Percentiles rank a stretch among this genome's conserved stretches.
Evolutionary conservation across 2,113 vertebrate species (phyloP).

Genomic region (Microcebus tavaratra): DNA sequence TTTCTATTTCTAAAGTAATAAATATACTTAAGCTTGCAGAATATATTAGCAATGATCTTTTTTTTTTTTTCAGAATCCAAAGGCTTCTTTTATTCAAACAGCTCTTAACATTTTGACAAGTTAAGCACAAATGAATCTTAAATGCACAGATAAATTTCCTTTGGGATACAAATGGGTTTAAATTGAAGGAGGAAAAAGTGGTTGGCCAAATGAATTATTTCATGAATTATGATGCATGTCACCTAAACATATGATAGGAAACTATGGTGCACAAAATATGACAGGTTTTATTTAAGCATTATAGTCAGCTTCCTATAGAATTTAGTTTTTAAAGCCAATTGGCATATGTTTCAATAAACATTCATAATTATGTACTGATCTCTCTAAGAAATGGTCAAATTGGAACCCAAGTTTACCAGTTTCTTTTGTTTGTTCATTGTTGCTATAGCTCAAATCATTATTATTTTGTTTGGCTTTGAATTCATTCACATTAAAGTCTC

Average conservation of each 20-base stretch:
- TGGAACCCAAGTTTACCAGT: background rate
- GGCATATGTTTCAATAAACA: background rate
- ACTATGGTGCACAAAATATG: background rate
- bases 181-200: slow-evolving; percentile 34
- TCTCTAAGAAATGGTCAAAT: background rate
- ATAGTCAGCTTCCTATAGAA: background rate
- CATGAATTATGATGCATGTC: background rate
- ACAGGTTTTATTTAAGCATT: background rate
- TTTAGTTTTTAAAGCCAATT: background rate
- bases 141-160: slow-evolving; percentile 71
- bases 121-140: slow-evolving; percentile 73
- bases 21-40: too few relatives aligned
- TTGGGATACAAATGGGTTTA: slow-evolving; percentile 59
- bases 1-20: too few relatives aligned
- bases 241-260: background rate
- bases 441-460: background rate
- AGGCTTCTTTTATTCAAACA: slow-evolving; percentile 61
- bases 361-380: background rate
- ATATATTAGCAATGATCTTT: too few relatives aligned
- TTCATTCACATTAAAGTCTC: background rate
- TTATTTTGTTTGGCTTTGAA: background rate
- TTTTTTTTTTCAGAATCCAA: background rate
- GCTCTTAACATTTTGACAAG: slow-evolving; percentile 73
- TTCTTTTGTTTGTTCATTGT: background rate
- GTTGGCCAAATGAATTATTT: slow-evolving; percentile 40